phyloP scores from a whole-genome alignment of 2,113 vertebrate species.

The Charina bottae region DNA sequence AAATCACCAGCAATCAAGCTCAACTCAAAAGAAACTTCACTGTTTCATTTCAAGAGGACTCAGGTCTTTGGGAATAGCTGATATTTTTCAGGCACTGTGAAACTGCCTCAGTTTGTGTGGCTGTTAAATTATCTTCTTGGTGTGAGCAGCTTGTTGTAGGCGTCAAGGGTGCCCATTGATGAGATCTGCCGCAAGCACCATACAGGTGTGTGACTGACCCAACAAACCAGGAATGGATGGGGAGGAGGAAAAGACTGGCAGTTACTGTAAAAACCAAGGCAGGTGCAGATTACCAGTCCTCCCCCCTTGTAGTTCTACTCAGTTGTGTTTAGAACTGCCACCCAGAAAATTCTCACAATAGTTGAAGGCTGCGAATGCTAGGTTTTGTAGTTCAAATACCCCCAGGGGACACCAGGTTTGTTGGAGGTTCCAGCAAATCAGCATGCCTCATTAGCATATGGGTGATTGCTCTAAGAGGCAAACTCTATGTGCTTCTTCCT shows the following conservation, averaged over 20 bases:
- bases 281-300: neutral
- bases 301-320: neutral
- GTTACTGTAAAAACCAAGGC: neutral
- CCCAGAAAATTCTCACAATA: neutral
- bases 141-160: neutral
- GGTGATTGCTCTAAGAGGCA: too few species aligned
- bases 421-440: too few species aligned
- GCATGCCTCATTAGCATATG: too few species aligned
- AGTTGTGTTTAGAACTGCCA: neutral
- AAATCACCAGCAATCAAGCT: neutral
- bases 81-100: neutral
- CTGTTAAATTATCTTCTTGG: neutral
- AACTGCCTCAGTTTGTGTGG: neutral
- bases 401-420: neutral
- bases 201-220: neutral
- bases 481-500: too few species aligned
- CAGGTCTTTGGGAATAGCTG: neutral
- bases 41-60: neutral
- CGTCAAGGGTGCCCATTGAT: neutral
- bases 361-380: neutral
- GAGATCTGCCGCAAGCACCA: neutral
- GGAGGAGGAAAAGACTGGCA: neutral
- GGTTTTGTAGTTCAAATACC: neutral
- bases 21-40: neutral
- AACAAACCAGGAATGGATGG: neutral